These are phyloP conservation scores for Argynnis bischoffii DNA, from an alignment of 2,888 invertebrate species.

Conservation along the genomic window DNA sequence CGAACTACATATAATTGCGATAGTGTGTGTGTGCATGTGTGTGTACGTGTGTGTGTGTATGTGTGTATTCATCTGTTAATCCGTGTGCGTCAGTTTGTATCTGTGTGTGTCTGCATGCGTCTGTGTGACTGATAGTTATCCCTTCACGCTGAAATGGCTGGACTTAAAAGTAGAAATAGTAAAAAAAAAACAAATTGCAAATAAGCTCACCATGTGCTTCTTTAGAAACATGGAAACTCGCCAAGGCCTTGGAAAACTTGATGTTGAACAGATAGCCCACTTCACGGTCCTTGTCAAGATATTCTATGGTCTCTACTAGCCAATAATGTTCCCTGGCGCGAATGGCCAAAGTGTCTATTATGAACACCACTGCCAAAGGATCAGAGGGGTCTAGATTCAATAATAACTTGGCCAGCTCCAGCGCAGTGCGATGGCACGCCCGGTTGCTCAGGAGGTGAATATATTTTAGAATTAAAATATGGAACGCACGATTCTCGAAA, in stretches of 20 bases:
- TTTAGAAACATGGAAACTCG: slow-evolving; percentile 54
- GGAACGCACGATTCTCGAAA: slow-evolving; percentile 63
- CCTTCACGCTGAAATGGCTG: neutral
- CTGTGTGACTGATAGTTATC: neutral
- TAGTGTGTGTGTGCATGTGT: too few species aligned
- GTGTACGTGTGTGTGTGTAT: too few species aligned
- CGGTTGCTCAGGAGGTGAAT: slow-evolving; percentile 87
- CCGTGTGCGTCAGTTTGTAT: too few species aligned
- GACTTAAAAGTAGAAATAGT: neutral
- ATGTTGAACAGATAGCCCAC: slow-evolving; percentile 57
- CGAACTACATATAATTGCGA: too few species aligned
- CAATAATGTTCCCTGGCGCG: slow-evolving; percentile 88
- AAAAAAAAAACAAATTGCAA: slow-evolving; percentile 10
- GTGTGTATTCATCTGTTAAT: too few species aligned
- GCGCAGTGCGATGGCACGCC: slow-evolving; percentile 92
- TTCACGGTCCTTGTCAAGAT: slow-evolving; percentile 48
- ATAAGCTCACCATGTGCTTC: slow-evolving; percentile 46
- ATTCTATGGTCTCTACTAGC: slow-evolving; percentile 69
- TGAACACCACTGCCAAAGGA: slow-evolving; percentile 87
- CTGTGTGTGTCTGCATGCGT: too few species aligned
- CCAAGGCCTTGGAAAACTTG: slow-evolving; percentile 59
- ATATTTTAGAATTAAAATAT: slow-evolving; percentile 89
- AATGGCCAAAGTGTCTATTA: slow-evolving; percentile 91
- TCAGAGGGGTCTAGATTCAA: slow-evolving; percentile 89
- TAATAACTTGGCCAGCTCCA: slow-evolving; percentile 92